Base-by-base conservation (phyloP, 2,797 vertebrate genomes). In the Phrynocephalus forsythii region DNA sequence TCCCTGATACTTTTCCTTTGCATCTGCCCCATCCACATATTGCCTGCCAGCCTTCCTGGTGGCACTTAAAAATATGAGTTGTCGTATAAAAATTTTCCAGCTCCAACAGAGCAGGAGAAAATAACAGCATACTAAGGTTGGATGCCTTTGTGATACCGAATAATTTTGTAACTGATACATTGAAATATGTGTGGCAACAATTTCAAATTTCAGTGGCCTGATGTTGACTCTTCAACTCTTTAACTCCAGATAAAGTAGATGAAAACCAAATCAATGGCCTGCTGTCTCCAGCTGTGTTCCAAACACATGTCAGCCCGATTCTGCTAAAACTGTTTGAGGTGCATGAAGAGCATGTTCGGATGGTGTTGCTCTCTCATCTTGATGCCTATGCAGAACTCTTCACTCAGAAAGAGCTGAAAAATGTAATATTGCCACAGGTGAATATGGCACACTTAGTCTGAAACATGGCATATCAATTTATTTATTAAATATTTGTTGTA, bases 401-500 rank as follows among this genome's bases (percentile, higher is more conserved):
- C 93, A 97, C 98, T 26, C 95, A 89, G 1, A 98, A 99, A 38
- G 98, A 99, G 89, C 95, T 99, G 85, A 98, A 98, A 96, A 98
- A 97, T 91, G 97, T 98, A 93, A 97, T 99, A 90, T 90, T 99
- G 96, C 99, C 99, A 91, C 99, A 99, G 99, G 99, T 99, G 8
- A 94, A 84, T 52, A 71, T 28, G 11, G 26, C 24, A 77, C 20
- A 33, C 48, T 30, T 20, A 26, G 82, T 69, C 69, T 75, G 18
- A n/a, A 69, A 50, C 28, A 18, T 3, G 68, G 44, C 15, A 48
- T 20, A 56, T 24, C 1, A 56, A 38, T 38, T 38, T 38, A 38
- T 38, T 38, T 38, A 38, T 38, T 38, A 33, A 33, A 33, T 33
- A 38, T 38, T 38, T 38, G 38, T 38, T 38, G 38, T 38, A 38